phyloP scores from a whole-genome alignment of 2,797 vertebrate species.

The Pantherophis vulpinus region DNA sequence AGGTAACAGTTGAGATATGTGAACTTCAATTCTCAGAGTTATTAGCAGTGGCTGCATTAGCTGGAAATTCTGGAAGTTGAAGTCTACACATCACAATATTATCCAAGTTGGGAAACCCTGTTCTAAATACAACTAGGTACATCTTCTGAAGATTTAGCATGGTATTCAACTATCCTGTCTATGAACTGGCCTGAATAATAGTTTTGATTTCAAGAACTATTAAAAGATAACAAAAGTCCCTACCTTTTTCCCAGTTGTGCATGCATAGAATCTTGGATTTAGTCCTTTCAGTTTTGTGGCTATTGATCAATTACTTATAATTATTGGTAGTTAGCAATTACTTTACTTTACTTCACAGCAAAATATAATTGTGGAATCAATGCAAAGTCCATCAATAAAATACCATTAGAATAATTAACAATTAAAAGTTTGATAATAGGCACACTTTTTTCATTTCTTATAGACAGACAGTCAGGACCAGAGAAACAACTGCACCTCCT shows the following conservation, averaged over 20 bases:
- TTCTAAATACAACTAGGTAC: neutral
- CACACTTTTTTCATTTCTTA: neutral
- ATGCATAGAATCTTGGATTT: neutral
- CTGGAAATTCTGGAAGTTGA: neutral
- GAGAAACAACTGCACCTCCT: neutral
- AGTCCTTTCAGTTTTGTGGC: neutral
- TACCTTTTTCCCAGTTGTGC: neutral
- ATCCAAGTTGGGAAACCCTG: neutral
- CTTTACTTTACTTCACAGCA: neutral
- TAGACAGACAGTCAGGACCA: neutral
- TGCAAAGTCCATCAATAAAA: neutral
- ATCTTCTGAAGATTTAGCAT: neutral
- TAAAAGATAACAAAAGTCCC: neutral
- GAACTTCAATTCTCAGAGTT: neutral
- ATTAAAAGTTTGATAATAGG: neutral
- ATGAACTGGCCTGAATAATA: neutral
- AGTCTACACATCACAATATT: neutral
- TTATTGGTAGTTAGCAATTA: neutral
- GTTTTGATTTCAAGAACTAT: neutral
- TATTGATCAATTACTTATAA: neutral
- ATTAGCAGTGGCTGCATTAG: neutral
- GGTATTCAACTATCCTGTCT: neutral
- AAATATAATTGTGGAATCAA: neutral
- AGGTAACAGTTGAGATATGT: neutral
- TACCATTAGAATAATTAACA: neutral